phyloP scores from a whole-genome alignment of 2,888 invertebrate species.

The Metopia argyrocephala region DNA sequence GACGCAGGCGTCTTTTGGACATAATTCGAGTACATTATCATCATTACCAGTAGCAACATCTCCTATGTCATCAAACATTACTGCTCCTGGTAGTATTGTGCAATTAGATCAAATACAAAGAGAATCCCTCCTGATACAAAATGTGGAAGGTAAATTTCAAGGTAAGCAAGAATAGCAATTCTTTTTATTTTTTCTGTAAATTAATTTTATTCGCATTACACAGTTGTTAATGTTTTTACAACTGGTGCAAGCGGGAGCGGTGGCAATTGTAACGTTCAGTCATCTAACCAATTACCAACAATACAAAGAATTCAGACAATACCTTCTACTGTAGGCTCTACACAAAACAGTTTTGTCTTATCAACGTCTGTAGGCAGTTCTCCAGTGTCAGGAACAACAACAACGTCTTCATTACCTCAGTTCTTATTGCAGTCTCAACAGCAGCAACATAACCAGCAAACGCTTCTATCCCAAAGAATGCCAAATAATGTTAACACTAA shows the following conservation, averaged over 20 bases:
- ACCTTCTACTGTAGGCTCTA: conserved; percentile 64
- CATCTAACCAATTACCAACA: conserved; percentile 63
- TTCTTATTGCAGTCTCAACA: conserved; percentile 57
- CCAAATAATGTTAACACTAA: conserved; percentile 44
- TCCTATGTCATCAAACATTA: conserved; percentile 41
- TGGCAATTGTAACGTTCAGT: conserved; percentile 66
- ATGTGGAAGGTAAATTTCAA: conserved; percentile 75
- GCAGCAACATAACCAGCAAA: conserved; percentile 67
- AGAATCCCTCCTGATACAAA: conserved; percentile 74
- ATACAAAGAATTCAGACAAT: conserved; percentile 68
- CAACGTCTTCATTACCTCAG: conserved; percentile 58
- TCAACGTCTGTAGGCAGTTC: conserved; percentile 49
- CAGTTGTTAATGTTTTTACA: conserved; percentile 75
- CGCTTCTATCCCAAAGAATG: conserved; percentile 57
- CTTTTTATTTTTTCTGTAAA: background rate
- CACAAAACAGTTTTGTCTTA: conserved; percentile 64
- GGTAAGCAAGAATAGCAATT: conserved; percentile 66
- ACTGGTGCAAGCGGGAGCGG: conserved; percentile 64
- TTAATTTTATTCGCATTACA: background rate
- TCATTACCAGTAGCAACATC: conserved; percentile 34
- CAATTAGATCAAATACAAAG: conserved; percentile 72
- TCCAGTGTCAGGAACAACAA: conserved; percentile 50
- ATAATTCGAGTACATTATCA: conserved; percentile 42
- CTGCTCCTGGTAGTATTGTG: conserved; percentile 66
- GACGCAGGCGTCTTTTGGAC: conserved; percentile 54